phyloP scores from a whole-genome alignment of 2,888 invertebrate genomes.

The Agrotis exclamationis region DNA sequence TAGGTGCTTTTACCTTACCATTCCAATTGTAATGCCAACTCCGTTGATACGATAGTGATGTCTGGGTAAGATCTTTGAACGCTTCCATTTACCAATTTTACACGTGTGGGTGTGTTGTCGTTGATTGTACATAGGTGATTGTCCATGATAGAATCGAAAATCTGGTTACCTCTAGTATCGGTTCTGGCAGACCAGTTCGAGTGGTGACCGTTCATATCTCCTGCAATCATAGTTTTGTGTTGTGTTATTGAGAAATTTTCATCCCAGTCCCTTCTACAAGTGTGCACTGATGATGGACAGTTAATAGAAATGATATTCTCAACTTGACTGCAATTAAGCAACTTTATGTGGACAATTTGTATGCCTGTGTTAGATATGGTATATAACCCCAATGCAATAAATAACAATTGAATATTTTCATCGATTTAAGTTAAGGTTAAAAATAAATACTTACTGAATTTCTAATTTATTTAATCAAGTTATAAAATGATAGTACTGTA shows the following conservation, averaged over 20 bases:
- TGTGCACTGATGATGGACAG: constrained; percentile 6
- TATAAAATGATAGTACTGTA: too few species aligned
- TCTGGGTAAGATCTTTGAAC: constrained; percentile 6
- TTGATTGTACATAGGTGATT: not conserved
- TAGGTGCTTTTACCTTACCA: too few species aligned
- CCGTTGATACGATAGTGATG: not conserved
- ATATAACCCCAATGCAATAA: too few species aligned
- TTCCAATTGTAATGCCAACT: not conserved
- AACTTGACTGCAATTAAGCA: not conserved
- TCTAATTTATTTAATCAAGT: too few species aligned
- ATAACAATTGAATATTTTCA: too few species aligned
- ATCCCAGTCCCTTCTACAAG: constrained; percentile 1
- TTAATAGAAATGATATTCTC: not conserved
- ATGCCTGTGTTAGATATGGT: too few species aligned
- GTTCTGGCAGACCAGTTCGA: constrained; percentile 11
- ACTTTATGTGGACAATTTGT: not conserved
- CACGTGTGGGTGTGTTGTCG: constrained; percentile 10
- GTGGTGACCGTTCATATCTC: constrained; percentile 2
- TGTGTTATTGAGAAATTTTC: not conserved
- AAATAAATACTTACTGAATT: too few species aligned
- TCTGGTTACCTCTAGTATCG: constrained; percentile 7
- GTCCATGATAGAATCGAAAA: constrained; percentile 2
- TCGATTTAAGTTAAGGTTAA: too few species aligned
- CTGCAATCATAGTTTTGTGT: not conserved
- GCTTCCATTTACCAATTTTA: constrained; percentile 6